phyloP scores from a whole-genome alignment of 2,888 invertebrate genomes.

The Cataglyphis albicans region DNA sequence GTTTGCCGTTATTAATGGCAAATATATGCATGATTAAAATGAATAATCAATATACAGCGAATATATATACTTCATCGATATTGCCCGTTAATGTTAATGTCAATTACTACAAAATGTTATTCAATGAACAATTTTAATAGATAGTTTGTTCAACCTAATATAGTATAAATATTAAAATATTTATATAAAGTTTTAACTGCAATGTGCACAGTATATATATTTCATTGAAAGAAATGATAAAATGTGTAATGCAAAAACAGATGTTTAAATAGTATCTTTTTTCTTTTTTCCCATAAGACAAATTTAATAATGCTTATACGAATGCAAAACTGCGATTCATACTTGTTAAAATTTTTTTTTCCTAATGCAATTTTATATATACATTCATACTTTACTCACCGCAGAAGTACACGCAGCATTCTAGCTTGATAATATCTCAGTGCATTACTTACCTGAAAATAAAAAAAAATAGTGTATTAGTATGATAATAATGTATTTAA shows the following conservation, averaged over 20 bases:
- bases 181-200: neutral
- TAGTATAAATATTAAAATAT: neutral
- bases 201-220: neutral
- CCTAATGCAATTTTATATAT: neutral
- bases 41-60: neutral
- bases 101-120: neutral
- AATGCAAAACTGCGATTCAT: neutral
- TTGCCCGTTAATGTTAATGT: neutral
- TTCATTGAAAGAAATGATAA: neutral
- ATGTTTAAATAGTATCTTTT: neutral
- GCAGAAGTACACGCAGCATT: neutral
- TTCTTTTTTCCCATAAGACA: neutral
- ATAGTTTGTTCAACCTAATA: neutral
- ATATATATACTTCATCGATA: neutral
- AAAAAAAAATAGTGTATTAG: slow-evolving; percentile 16
- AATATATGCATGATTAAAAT: neutral
- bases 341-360: neutral
- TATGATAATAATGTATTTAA: slow-evolving; percentile 4
- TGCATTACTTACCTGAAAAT: slow-evolving; percentile 44
- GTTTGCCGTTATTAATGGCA: neutral
- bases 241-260: neutral
- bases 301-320: neutral
- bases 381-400: slow-evolving; percentile 35
- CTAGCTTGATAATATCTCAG: neutral
- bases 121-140: neutral